A percentile compares a stretch with the other conserved stretches of the same genome.
phyloP scores from a whole-genome alignment of 2,113 vertebrate species.

The Saguinus imperator region DNA sequence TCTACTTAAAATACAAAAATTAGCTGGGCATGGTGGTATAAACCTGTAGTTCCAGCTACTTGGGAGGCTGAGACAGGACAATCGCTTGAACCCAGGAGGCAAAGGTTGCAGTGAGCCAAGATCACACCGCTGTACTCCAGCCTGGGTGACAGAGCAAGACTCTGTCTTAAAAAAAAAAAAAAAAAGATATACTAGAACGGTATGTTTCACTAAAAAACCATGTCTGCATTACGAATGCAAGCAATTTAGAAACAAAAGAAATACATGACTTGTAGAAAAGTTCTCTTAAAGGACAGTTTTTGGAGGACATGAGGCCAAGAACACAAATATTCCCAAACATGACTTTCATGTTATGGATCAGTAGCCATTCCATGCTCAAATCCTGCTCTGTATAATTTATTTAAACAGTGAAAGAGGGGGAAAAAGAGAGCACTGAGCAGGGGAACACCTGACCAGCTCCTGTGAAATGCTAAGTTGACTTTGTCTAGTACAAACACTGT shows the following conservation, averaged over 20 bases:
- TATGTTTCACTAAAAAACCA: slow-evolving; percentile 46
- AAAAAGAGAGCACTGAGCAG: background rate
- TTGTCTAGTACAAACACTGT: slow-evolving; percentile 69
- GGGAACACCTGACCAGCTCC: slow-evolving; percentile 1
- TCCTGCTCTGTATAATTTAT: slow-evolving; percentile 27
- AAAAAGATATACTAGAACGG: slow-evolving; percentile 17
- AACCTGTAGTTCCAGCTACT: too few species aligned
- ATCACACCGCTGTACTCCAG: too few species aligned
- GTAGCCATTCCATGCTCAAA: slow-evolving; percentile 50
- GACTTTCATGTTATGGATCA: slow-evolving; percentile 49
- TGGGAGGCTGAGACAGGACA: too few species aligned
- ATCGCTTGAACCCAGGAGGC: too few species aligned
- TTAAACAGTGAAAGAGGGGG: background rate
- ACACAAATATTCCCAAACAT: slow-evolving; percentile 36
- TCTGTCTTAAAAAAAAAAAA: too few species aligned
- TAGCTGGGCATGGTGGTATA: too few species aligned
- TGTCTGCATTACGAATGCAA: background rate
- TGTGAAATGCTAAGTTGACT: slow-evolving; percentile 64
- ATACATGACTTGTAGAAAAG: background rate
- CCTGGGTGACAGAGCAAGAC: too few species aligned
- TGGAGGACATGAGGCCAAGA: slow-evolving; percentile 59
- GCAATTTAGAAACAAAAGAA: slow-evolving; percentile 58
- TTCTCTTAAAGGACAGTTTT: slow-evolving; percentile 59
- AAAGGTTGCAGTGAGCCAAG: too few species aligned
- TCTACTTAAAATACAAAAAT: too few species aligned